phyloP scores from a whole-genome alignment of 2,797 vertebrate species.

The Poeciliopsis gracilis region DNA sequence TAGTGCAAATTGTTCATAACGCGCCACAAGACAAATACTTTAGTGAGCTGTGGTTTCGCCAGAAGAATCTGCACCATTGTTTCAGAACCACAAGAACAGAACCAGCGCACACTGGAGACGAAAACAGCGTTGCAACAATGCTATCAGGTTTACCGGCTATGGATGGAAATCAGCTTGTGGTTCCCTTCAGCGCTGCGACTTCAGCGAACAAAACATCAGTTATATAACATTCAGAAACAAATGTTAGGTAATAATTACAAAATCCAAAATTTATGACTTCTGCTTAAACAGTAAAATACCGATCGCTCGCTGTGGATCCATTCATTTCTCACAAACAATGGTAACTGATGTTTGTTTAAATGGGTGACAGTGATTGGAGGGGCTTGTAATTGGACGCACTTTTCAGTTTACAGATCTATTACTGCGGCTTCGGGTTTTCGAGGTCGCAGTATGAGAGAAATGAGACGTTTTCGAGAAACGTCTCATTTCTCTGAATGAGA shows the following conservation, averaged over 20 bases:
- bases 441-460: neutral
- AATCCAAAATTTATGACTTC: constrained; percentile 11
- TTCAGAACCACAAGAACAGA: constrained; percentile 63
- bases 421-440: constrained; percentile 53
- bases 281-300: neutral
- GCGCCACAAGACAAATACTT: constrained; percentile 73
- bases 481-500: constrained; percentile 48
- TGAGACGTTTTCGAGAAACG: no score
- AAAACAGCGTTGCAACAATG: constrained; percentile 60
- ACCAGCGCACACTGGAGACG: constrained; percentile 59
- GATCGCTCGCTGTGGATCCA: constrained; percentile 13
- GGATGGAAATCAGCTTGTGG: constrained; percentile 65
- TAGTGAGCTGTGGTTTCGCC: constrained; percentile 64
- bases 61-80: constrained; percentile 68
- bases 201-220: constrained; percentile 34
- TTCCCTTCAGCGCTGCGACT: constrained; percentile 43
- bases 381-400: constrained; percentile 61
- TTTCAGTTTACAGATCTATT: constrained; percentile 58
- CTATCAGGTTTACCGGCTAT: constrained; percentile 55
- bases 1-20: constrained; percentile 67
- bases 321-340: constrained; percentile 17
- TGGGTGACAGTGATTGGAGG: constrained; percentile 42
- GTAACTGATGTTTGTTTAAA: constrained; percentile 51
- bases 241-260: constrained; percentile 37
- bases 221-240: constrained; percentile 52